These are phyloP conservation scores for Subacronicta megacephala DNA, from an alignment of 2,888 invertebrate species.

Conservation along the genomic window DNA sequence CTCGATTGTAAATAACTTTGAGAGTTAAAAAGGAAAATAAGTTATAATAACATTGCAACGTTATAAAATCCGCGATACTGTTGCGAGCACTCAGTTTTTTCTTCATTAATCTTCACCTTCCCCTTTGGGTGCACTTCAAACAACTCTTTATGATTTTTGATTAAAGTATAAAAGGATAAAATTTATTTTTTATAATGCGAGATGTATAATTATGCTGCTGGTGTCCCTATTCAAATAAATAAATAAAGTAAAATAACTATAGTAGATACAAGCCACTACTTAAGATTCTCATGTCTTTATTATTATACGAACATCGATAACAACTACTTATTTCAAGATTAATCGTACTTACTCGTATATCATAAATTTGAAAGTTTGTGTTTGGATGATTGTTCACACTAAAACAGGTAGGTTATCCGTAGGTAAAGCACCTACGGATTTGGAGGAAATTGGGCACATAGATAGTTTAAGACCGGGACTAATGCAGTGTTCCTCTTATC, in stretches of 20 bases:
- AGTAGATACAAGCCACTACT: neutral
- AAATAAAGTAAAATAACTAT: constrained; percentile 21
- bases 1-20: constrained; percentile 47
- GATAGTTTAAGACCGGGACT: too few species aligned
- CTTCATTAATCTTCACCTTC: constrained; percentile 48
- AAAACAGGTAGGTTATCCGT: too few species aligned
- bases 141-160: constrained; percentile 49
- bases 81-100: constrained; percentile 44
- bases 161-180: too few species aligned
- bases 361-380: too few species aligned
- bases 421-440: too few species aligned
- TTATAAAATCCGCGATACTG: constrained; percentile 41
- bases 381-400: too few species aligned
- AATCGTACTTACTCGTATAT: neutral
- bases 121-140: constrained; percentile 48
- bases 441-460: too few species aligned
- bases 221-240: too few species aligned
- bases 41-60: constrained; percentile 47
- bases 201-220: too few species aligned
- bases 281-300: neutral
- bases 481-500: too few species aligned
- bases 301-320: neutral
- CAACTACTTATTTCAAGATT: neutral
- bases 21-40: constrained; percentile 47
- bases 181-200: too few species aligned